These are phyloP conservation scores for Chloebia gouldiae DNA, from an alignment of 2,113 vertebrate genomes.

Conservation along the genomic window DNA sequence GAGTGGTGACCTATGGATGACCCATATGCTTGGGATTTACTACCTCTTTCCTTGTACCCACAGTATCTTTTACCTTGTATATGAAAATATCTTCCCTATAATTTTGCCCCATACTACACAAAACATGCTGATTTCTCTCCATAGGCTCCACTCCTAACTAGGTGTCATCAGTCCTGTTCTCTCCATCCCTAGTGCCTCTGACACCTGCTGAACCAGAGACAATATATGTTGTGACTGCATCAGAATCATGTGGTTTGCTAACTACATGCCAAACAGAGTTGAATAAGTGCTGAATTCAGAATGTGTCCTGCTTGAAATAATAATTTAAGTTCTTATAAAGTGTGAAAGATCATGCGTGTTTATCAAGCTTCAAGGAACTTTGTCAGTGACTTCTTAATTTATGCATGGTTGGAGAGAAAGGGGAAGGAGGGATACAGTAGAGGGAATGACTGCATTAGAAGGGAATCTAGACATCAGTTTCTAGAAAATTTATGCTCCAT, in stretches of 20 bases:
- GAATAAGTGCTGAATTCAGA: neutral
- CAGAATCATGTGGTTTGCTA: neutral
- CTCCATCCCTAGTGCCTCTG: neutral
- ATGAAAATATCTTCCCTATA: neutral
- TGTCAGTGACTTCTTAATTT: neutral
- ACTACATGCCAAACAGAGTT: neutral
- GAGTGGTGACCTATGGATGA: neutral
- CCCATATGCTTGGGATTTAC: neutral
- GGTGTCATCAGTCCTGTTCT: neutral
- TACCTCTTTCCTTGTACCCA: neutral
- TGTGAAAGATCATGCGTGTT: neutral
- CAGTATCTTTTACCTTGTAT: neutral
- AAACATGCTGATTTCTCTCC: neutral
- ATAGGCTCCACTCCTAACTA: neutral
- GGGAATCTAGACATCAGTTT: neutral
- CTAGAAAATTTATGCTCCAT: neutral
- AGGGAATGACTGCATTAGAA: neutral
- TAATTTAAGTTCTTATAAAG: neutral
- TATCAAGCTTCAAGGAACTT: neutral
- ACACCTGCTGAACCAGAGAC: neutral
- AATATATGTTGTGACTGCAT: neutral
- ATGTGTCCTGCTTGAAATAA: neutral
- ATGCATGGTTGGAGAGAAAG: neutral
- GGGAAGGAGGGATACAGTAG: neutral
- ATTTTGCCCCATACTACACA: neutral